A percentile compares a stretch with the other conserved stretches of the same genome.
Evolutionary conservation across 2,113 vertebrate genomes (phyloP).

Genomic region (Origma solitaria): DNA sequence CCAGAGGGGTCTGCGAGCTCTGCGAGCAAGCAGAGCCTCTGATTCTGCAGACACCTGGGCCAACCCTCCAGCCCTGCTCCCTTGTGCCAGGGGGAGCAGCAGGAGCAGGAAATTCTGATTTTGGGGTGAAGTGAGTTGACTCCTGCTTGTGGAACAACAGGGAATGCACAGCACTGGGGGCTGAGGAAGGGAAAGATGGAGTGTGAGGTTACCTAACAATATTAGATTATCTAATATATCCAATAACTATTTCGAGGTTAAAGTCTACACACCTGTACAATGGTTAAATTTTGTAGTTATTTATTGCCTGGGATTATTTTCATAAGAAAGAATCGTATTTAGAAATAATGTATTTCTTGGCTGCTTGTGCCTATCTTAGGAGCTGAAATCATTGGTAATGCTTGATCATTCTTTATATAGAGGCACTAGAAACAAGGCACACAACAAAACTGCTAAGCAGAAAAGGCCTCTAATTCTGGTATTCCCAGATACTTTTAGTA

Average conservation of each 20-base stretch:
- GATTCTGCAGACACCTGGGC: not conserved
- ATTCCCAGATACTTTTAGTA: constrained; percentile 37
- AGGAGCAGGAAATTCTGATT: not conserved
- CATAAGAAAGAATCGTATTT: not conserved
- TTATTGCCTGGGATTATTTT: not conserved
- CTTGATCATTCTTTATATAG: constrained; percentile 37
- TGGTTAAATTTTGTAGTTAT: not conserved
- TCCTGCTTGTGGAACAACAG: not conserved
- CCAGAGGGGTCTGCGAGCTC: not conserved
- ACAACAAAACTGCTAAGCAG: constrained; percentile 9
- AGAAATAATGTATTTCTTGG: not conserved
- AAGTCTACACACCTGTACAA: not conserved
- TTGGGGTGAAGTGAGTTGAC: rapidly evolving
- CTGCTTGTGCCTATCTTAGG: not conserved
- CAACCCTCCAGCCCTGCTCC: not conserved
- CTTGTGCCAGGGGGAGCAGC: not conserved
- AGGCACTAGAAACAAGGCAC: not conserved
- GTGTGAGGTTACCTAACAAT: not conserved
- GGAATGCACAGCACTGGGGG: rapidly evolving
- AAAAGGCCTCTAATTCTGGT: constrained; percentile 32
- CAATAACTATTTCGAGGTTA: not conserved
- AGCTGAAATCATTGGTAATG: constrained; percentile 20
- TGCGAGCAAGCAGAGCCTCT: not conserved
- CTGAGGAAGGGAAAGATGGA: not conserved
- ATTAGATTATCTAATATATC: not conserved